phyloP scores from a whole-genome alignment of 1,140 invertebrate genomes.

The Brachionus rotundiformis region DNA sequence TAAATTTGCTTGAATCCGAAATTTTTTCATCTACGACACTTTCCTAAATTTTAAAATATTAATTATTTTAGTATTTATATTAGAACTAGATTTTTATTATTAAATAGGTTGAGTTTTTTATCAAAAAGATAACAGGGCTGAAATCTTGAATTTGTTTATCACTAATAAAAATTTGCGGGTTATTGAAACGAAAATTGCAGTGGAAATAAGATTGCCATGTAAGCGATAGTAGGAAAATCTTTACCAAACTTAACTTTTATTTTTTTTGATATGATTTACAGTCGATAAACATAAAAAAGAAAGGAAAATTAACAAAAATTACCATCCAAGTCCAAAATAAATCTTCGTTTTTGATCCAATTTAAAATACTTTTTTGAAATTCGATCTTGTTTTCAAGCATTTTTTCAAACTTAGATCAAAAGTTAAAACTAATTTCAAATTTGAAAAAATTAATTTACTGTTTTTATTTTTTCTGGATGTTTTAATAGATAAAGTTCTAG shows the following conservation, averaged over 20 bases:
- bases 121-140: too few species aligned
- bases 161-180: too few species aligned
- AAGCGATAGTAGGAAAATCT: too few species aligned
- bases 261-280: too few species aligned
- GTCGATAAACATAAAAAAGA: too few species aligned
- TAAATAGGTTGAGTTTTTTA: too few species aligned
- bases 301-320: neutral
- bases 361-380: constrained; percentile 23
- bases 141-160: too few species aligned
- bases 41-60: neutral
- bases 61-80: neutral
- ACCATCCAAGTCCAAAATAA: constrained; percentile 43
- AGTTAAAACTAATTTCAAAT: neutral
- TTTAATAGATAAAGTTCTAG: neutral
- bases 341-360: constrained; percentile 27
- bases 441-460: constrained; percentile 2
- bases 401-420: neutral
- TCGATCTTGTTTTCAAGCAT: constrained; percentile 16
- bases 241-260: too few species aligned
- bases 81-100: neutral
- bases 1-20: neutral
- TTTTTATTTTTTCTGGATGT: neutral
- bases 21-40: constrained; percentile 36
- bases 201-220: too few species aligned
- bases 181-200: too few species aligned